Evolutionary conservation across 2,113 vertebrate species (phyloP).

Genomic region (Rhinoptilus africanus): DNA sequence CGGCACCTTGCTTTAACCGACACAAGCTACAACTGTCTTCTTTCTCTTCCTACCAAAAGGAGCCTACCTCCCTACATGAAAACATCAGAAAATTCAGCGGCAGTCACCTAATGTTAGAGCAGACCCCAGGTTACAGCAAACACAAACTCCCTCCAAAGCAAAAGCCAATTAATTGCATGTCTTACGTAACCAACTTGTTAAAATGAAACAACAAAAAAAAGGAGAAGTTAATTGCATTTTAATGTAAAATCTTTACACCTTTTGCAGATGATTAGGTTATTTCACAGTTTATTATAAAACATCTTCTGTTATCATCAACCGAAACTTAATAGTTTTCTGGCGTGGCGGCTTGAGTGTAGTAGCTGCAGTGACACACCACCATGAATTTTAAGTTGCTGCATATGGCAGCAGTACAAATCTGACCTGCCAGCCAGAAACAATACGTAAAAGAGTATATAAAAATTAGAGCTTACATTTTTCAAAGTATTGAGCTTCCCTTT

Average conservation of each 20-base stretch:
- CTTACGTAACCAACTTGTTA: neutral
- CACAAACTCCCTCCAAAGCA: neutral
- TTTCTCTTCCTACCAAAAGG: neutral
- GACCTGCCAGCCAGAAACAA: conserved; percentile 32
- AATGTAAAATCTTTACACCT: conserved; percentile 12
- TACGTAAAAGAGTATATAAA: neutral
- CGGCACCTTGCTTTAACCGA: fast-evolving
- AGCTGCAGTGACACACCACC: conserved; percentile 24
- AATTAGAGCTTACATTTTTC: neutral
- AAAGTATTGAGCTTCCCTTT: neutral
- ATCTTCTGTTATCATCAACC: neutral
- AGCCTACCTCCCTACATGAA: neutral
- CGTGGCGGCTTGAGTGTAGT: neutral
- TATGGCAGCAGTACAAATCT: conserved; percentile 1
- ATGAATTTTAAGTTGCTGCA: conserved; percentile 37
- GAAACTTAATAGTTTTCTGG: conserved; percentile 15
- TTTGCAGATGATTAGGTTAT: neutral
- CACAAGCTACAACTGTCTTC: neutral
- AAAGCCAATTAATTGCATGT: neutral
- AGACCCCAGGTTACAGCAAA: neutral
- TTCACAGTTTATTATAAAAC: conserved; percentile 23
- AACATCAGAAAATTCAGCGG: neutral
- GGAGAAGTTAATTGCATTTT: neutral
- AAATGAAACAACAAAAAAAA: neutral
- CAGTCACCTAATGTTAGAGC: neutral